Evolutionary conservation across 2,888 invertebrate species (phyloP).

Genomic region (Acrobasis consociella): DNA sequence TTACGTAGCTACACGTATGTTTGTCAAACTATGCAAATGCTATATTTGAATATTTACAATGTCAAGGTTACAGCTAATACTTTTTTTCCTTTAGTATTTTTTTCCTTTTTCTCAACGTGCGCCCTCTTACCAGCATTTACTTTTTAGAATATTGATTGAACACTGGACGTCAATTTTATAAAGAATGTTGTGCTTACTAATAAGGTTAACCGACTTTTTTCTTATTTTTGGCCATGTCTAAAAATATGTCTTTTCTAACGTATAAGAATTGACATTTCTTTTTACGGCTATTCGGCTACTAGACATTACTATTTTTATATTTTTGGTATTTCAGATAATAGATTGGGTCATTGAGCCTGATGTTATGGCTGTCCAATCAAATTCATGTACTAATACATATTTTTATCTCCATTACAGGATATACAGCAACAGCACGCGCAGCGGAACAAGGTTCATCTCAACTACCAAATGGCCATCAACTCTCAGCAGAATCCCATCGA

Average conservation of each 20-base stretch:
- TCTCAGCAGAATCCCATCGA: conserved; percentile 38
- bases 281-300: too few species aligned
- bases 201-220: too few species aligned
- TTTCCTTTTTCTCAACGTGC: conserved; percentile 38
- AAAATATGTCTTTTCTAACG: too few species aligned
- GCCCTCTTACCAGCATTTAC: conserved; percentile 38
- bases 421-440: conserved; percentile 48
- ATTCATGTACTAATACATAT: conserved; percentile 26
- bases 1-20: conserved; percentile 17
- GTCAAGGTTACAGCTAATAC: conserved; percentile 60
- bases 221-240: too few species aligned
- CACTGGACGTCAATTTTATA: background rate
- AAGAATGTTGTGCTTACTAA: too few species aligned
- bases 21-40: conserved; percentile 32
- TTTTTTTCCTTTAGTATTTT: conserved; percentile 35
- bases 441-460: conserved; percentile 43
- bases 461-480: conserved; percentile 53
- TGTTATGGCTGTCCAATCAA: background rate
- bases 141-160: conserved; percentile 12
- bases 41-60: conserved; percentile 30
- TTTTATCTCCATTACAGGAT: conserved; percentile 58
- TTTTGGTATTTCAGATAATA: too few species aligned
- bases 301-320: too few species aligned
- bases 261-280: too few species aligned
- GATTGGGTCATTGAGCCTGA: background rate